phyloP scores from a whole-genome alignment of 2,888 invertebrate species.

The Tortricodes alternella region DNA sequence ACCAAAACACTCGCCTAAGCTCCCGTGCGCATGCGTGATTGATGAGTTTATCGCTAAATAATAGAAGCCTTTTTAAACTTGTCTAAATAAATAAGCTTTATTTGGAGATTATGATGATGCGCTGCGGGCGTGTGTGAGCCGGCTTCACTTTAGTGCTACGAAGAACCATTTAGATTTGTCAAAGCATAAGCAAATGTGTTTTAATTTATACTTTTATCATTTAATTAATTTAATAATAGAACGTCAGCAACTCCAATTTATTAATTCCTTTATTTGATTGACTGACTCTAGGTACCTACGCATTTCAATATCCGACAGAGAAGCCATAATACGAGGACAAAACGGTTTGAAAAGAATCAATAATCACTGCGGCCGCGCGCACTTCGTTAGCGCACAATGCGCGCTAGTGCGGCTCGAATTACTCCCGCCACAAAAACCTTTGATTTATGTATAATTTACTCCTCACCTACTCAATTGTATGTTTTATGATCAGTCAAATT shows the following conservation, averaged over 20 bases:
- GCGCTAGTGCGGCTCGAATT: constrained; percentile 8
- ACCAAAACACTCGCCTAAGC: constrained; percentile 17
- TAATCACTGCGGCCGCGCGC: constrained; percentile 11
- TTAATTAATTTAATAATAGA: too few relatives aligned
- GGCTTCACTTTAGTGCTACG: too few relatives aligned
- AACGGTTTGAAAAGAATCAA: constrained; percentile 19
- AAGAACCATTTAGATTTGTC: too few relatives aligned
- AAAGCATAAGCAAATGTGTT: too few relatives aligned
- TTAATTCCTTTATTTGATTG: too few relatives aligned
- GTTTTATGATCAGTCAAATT: constrained; percentile 19
- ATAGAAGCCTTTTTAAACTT: constrained; percentile 21
- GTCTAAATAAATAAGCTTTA: constrained; percentile 17
- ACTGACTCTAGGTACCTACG: too few relatives aligned
- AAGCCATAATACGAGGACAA: constrained; percentile 15
- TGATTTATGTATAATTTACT: constrained; percentile 28
- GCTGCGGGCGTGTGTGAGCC: not conserved
- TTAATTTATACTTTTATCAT: too few relatives aligned
- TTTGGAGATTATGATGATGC: not conserved
- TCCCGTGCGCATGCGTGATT: constrained; percentile 25
- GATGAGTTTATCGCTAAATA: constrained; percentile 29
- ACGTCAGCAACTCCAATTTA: too few relatives aligned
- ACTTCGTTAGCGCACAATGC: constrained; percentile 30
- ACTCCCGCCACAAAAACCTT: constrained; percentile 22
- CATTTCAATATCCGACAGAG: not conserved
- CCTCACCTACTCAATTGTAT: constrained; percentile 1